These are phyloP conservation scores for Cladorhizidae sp. DNA, from an alignment of 37 sponge, comb jelly and placozoan species.

Conservation along the genomic window DNA sequence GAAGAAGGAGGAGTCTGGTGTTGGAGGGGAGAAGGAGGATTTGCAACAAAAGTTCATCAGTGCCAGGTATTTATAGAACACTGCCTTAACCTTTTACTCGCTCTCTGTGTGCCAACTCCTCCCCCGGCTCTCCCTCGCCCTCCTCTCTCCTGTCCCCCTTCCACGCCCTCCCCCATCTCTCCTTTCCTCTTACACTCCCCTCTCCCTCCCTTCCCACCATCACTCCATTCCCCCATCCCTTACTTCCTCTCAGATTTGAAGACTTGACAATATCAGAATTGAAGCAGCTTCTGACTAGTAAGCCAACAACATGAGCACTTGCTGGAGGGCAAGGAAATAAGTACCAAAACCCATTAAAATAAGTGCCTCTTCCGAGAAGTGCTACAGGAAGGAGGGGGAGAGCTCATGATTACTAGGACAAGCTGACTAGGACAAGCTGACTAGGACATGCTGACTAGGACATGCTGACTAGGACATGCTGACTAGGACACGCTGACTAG, in stretches of 20 bases:
- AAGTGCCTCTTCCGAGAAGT: too few relatives aligned
- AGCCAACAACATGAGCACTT: neutral
- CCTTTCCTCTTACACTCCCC: neutral
- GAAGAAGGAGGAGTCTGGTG: too few relatives aligned
- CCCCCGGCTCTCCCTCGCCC: slow-evolving; percentile 15
- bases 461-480: too few relatives aligned
- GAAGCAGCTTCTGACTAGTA: neutral
- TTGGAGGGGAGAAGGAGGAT: neutral
- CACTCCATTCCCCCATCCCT: neutral
- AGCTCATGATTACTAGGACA: too few relatives aligned
- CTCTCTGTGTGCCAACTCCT: slow-evolving; percentile 11
- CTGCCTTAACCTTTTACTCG: neutral
- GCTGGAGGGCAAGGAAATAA: too few relatives aligned
- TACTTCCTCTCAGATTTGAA: neutral
- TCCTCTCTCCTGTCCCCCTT: neutral
- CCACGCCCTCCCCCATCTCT: neutral
- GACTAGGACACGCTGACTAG: too few relatives aligned
- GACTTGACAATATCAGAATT: slow-evolving; percentile 5
- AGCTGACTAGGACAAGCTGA: too few relatives aligned
- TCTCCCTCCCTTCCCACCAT: neutral
- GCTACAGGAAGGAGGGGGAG: too few relatives aligned
- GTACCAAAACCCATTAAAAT: too few relatives aligned
- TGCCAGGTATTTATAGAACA: slow-evolving; percentile 1
- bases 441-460: too few relatives aligned
- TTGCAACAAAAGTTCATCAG: neutral